phyloP scores from a whole-genome alignment of 2,113 vertebrate genomes.

The Ailuropoda melanoleuca region DNA sequence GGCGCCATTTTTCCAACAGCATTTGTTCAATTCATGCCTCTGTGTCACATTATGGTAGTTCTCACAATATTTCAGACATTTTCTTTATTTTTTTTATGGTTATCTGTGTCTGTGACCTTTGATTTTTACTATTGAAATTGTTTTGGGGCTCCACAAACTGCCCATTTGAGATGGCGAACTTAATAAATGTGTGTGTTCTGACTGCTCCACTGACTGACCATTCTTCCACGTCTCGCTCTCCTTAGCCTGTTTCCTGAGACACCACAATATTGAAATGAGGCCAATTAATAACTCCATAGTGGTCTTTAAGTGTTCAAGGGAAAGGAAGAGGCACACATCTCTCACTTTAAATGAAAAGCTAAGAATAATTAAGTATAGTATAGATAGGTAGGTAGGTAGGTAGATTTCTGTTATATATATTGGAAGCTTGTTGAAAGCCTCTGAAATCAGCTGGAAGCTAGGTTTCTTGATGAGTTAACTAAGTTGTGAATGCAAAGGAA shows the following conservation, averaged over 20 bases:
- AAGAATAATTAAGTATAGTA: not conserved
- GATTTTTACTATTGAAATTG: not conserved
- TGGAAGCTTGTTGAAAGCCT: not conserved
- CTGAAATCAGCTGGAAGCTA: not conserved
- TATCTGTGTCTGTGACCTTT: not conserved
- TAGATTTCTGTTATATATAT: not conserved
- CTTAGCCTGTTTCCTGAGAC: not conserved
- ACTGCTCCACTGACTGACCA: not conserved
- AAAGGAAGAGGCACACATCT: not conserved
- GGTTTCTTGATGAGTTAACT: not conserved
- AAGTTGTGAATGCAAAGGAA: not conserved
- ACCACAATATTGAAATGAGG: not conserved
- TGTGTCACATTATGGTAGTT: not conserved
- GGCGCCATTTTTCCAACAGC: not conserved
- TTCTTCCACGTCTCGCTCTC: not conserved
- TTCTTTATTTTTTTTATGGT: not conserved
- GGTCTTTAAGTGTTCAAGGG: not conserved
- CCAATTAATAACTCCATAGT: not conserved
- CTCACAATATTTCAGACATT: not conserved
- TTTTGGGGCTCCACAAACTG: not conserved
- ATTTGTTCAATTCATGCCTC: not conserved
- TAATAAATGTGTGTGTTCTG: not conserved
- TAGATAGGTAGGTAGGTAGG: not conserved
- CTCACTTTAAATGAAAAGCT: not conserved
- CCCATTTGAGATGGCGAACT: not conserved